phyloP scores from a whole-genome alignment of 2,113 vertebrate species.

The Mola mola region DNA sequence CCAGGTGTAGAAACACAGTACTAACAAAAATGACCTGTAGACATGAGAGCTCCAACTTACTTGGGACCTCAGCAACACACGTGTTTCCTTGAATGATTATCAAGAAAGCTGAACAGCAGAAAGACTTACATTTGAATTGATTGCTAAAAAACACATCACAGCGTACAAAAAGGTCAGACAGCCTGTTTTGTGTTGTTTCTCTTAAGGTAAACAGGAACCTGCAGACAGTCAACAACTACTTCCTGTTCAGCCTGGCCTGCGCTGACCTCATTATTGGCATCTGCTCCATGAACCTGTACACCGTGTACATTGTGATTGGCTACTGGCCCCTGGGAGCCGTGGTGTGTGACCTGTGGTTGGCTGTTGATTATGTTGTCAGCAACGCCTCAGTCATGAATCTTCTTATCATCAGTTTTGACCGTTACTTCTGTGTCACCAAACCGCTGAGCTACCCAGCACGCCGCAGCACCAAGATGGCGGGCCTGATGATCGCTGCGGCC shows the following conservation, averaged over 20 bases:
- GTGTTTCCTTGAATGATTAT: too few species aligned
- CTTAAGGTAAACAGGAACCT: slow-evolving; percentile 97
- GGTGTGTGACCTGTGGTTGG: slow-evolving; percentile 97
- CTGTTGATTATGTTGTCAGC: slow-evolving; percentile 96
- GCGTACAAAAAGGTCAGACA: slow-evolving; percentile 62
- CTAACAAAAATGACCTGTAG: too few species aligned
- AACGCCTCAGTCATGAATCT: slow-evolving; percentile 99
- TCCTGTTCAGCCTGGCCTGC: slow-evolving; percentile 97
- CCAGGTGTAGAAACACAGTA: too few species aligned
- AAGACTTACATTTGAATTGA: neutral
- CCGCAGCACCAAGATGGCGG: slow-evolving; percentile 95
- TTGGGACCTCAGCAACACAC: too few species aligned
- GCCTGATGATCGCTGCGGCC: slow-evolving; percentile 95
- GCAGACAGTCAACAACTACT: slow-evolving; percentile 98
- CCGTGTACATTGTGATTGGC: slow-evolving; percentile 94
- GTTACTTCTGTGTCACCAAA: slow-evolving; percentile 98
- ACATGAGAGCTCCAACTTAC: too few species aligned
- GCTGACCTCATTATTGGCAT: slow-evolving; percentile 96
- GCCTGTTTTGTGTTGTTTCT: slow-evolving; percentile 82
- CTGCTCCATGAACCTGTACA: slow-evolving; percentile 98
- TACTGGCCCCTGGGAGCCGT: slow-evolving; percentile 95
- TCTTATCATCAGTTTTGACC: slow-evolving; percentile 98
- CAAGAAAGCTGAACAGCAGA: too few species aligned
- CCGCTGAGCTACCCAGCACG: slow-evolving; percentile 95
- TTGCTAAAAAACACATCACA: slow-evolving; percentile 54